These are phyloP conservation scores for Choristoneura fumiferana DNA, from an alignment of 1,140 invertebrate genomes.

Conservation along the genomic window DNA sequence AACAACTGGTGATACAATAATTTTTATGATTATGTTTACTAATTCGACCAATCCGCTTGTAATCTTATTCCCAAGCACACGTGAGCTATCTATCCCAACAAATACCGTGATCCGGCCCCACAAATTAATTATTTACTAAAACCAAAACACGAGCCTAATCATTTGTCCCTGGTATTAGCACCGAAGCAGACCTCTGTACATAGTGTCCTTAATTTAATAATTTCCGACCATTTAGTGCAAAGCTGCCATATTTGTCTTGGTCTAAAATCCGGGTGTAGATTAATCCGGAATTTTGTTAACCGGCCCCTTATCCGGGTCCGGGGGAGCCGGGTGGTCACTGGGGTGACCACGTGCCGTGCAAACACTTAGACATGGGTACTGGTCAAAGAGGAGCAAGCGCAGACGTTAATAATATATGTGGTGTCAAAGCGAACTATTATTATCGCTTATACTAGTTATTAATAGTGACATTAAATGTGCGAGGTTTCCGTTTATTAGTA, in stretches of 20 bases:
- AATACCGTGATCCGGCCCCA: neutral
- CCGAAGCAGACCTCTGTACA: constrained; percentile 4
- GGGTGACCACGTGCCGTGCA: constrained; percentile 27
- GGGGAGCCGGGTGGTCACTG: constrained; percentile 16
- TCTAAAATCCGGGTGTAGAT: constrained; percentile 38
- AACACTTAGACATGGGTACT: constrained; percentile 24
- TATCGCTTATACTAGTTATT: neutral
- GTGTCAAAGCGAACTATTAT: neutral
- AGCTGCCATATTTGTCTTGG: constrained; percentile 43
- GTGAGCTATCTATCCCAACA: no score
- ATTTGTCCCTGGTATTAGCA: neutral
- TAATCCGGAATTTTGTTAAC: constrained; percentile 43
- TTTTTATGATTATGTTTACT: no score
- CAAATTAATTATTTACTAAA: constrained; percentile 8
- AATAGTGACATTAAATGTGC: neutral
- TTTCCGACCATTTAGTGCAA: constrained; percentile 39
- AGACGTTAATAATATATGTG: constrained; percentile 7
- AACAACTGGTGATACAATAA: no score
- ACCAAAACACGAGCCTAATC: constrained; percentile 3
- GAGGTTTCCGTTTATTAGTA: no score
- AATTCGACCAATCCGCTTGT: no score
- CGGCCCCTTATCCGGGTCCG: constrained; percentile 17
- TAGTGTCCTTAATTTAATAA: constrained; percentile 41
- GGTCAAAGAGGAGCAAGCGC: constrained; percentile 19
- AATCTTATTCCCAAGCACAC: no score